These are phyloP conservation scores for Hippocampus kuda DNA, from an alignment of 2,797 vertebrate genomes.

Conservation along the genomic window DNA sequence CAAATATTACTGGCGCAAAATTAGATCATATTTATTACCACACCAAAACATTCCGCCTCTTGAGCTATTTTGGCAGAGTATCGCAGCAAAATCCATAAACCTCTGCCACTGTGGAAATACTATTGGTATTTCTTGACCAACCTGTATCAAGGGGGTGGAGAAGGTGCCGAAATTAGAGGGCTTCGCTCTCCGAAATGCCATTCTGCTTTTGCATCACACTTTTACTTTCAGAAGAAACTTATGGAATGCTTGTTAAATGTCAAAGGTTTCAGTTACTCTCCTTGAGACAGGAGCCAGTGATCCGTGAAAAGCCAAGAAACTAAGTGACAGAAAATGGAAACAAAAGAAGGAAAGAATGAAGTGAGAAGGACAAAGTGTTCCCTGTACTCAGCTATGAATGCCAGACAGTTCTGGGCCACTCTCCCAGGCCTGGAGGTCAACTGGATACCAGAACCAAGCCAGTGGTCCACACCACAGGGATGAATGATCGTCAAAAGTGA, in stretches of 20 bases:
- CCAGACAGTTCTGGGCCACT: constrained; percentile 21
- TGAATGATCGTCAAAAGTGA: constrained; percentile 10
- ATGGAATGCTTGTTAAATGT: background rate
- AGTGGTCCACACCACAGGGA: constrained; percentile 20
- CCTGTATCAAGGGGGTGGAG: background rate
- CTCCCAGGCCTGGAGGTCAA: constrained; percentile 35
- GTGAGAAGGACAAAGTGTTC: constrained; percentile 45
- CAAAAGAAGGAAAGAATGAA: constrained; percentile 14
- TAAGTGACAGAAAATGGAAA: constrained; percentile 21
- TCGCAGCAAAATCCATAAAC: background rate
- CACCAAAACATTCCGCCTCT: no score
- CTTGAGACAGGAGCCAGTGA: constrained; percentile 14
- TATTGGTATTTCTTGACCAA: background rate
- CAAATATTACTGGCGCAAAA: no score
- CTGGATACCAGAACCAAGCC: constrained; percentile 31
- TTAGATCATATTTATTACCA: no score
- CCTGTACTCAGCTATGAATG: constrained; percentile 36
- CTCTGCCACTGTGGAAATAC: background rate
- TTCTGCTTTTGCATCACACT: background rate
- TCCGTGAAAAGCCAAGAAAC: constrained; percentile 27
- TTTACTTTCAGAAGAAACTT: background rate
- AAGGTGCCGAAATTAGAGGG: background rate
- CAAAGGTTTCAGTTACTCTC: constrained; percentile 5
- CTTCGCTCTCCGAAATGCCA: background rate
- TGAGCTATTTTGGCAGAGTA: no score